Percentiles rank a stretch among this genome's conserved stretches.
These are phyloP conservation scores for Thamnophis sirtalis DNA, from an alignment of 2,113 vertebrate genomes.

Conservation along the genomic window DNA sequence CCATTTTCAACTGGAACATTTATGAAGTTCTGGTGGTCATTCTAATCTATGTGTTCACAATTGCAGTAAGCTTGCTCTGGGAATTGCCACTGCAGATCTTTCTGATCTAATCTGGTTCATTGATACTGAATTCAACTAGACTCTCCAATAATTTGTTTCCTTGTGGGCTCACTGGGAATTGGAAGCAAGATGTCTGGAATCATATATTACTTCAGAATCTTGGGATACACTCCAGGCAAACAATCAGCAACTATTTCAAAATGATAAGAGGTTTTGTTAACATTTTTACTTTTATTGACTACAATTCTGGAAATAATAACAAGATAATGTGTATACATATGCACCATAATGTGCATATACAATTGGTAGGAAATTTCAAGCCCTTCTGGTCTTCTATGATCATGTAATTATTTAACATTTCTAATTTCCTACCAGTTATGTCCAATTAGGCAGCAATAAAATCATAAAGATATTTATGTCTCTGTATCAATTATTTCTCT, in stretches of 20 bases:
- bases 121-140: constrained; percentile 1
- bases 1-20: not conserved
- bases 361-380: not conserved
- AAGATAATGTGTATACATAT: not conserved
- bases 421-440: not conserved
- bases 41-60: not conserved
- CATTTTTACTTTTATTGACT: not conserved
- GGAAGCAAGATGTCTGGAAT: constrained; percentile 4
- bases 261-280: not conserved
- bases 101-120: not conserved
- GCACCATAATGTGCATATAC: not conserved
- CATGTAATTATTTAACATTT: not conserved
- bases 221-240: constrained; percentile 10
- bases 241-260: constrained; percentile 11
- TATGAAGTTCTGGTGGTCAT: not conserved
- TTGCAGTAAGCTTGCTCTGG: not conserved
- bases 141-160: not conserved
- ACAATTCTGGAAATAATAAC: not conserved
- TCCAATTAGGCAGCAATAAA: not conserved
- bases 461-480: not conserved
- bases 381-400: not conserved
- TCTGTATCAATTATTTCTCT: not conserved
- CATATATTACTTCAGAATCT: not conserved
- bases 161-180: not conserved
- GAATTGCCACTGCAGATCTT: not conserved